Base-by-base conservation (phyloP, 1,140 invertebrate genomes). In the Drosophila lacteicornis region DNA sequence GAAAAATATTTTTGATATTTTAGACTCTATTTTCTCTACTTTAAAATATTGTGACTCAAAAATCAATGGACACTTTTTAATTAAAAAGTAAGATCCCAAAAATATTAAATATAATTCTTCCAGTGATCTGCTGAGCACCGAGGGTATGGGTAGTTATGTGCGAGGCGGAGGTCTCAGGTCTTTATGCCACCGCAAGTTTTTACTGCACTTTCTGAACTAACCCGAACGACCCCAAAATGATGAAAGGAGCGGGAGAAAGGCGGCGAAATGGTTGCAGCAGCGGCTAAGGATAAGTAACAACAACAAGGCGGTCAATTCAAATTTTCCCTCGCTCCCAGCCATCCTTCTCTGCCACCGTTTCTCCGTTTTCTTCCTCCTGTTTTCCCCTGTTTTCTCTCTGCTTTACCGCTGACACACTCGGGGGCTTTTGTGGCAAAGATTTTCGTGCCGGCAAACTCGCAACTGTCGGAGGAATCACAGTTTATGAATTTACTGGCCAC, bases 151-250 rank as follows among this genome's bases (percentile, higher is more conserved):
- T 60, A 79, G 51, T 43, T 55, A 50, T 50, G 53, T 73, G 55
- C 46, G 25, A 81, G 76, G 67, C 68, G 47, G 78, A 81, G 78
- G 63, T 87, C 82, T 70, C 79, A 85, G 85, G 85, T 90, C 85
- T 85, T 84, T 90, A 90, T 85, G 85, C 79, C 67, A 90, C 85
- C 85, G 81, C 85, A 88, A 88, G 81, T 88, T 88, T 88, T 90
- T 90, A 88, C 85, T 88, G 85, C 85, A 90, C 85, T 90, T 88
- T 84, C 69, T 46, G 67, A 88, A 90, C 85, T 90, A 61, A 63
- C 66, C 50, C 56, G 50, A 70, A 78, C 69, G 55, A 77, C 68
- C 69, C 69, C 69, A 36, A 71, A 59, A 71, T 73, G 46, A 50
- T 59, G 67, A 50, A 71, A 59, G 38, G 19, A 59, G 30, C 22